phyloP scores from a whole-genome alignment of 2,113 vertebrate species.

The Podarcis raffonei region DNA sequence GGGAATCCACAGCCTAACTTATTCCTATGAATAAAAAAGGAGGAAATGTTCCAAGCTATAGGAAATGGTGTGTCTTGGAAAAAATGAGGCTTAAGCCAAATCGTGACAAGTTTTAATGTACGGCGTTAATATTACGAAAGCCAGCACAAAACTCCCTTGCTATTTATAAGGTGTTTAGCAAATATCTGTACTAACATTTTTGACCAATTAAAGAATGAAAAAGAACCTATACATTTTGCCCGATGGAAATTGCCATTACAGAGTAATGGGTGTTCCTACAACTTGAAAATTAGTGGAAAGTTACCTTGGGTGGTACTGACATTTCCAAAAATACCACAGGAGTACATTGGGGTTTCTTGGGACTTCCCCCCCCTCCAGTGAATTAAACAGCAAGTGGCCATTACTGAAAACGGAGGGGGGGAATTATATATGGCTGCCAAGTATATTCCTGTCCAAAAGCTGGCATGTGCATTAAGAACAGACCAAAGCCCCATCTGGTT shows the following conservation, averaged over 20 bases:
- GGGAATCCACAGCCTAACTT: not conserved
- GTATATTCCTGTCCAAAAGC: not conserved
- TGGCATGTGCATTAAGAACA: not conserved
- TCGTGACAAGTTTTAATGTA: slow-evolving; percentile 1
- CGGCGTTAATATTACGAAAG: not conserved
- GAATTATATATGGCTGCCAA: not conserved
- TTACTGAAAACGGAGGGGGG: not conserved
- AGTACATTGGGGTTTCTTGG: slow-evolving; percentile 6
- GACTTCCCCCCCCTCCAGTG: not conserved
- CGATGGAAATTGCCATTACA: not conserved
- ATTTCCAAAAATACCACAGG: slow-evolving; percentile 1
- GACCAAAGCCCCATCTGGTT: not conserved
- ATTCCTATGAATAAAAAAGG: not conserved
- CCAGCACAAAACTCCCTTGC: not conserved
- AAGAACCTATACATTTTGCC: not conserved
- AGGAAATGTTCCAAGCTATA: not conserved
- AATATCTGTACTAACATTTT: slow-evolving; percentile 21
- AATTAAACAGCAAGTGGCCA: not conserved
- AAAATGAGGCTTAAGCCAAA: slow-evolving; percentile 34
- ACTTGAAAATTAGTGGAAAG: slow-evolving; percentile 15
- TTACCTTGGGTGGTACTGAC: not conserved
- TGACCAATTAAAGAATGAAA: not conserved
- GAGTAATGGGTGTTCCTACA: slow-evolving; percentile 11
- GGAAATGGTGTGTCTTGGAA: slow-evolving; percentile 16
- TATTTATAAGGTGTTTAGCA: slow-evolving; percentile 27